Evolutionary conservation across 2,888 invertebrate species (phyloP).

Genomic region (Cosmopolites sordidus): DNA sequence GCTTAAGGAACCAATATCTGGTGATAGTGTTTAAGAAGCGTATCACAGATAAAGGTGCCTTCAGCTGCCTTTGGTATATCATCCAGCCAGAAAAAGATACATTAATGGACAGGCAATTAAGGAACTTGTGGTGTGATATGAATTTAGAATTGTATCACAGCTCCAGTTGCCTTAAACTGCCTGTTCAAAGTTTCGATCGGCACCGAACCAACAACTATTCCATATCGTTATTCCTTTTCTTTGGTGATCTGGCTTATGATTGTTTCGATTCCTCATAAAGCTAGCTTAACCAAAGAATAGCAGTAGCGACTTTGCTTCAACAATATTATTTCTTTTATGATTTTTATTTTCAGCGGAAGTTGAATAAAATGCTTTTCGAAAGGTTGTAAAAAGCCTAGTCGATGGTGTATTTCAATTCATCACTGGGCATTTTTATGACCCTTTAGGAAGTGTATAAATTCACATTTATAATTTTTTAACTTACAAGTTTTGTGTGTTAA

Average conservation of each 20-base stretch:
- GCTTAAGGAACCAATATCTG: conserved; percentile 16
- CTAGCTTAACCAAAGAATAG: conserved; percentile 12
- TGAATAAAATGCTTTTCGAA: neutral
- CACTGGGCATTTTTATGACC: conserved; percentile 14
- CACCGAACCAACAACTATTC: too few relatives aligned
- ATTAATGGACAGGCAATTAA: conserved; percentile 9
- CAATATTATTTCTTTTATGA: neutral
- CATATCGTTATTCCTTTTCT: conserved; percentile 10
- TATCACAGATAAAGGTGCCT: conserved; percentile 17
- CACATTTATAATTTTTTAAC: too few relatives aligned
- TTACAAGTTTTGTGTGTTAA: too few relatives aligned
- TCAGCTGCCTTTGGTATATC: conserved; percentile 1
- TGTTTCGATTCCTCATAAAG: conserved; percentile 18
- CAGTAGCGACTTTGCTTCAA: conserved; percentile 3
- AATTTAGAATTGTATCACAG: conserved; percentile 19
- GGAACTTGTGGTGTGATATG: conserved; percentile 23
- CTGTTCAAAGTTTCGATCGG: conserved; percentile 1
- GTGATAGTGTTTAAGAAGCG: neutral
- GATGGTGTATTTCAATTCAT: conserved; percentile 10
- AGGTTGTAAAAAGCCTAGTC: conserved; percentile 1
- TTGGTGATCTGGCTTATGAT: conserved; percentile 25
- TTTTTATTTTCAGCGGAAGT: neutral
- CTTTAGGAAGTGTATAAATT: neutral
- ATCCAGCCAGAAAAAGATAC: neutral
- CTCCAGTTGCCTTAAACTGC: conserved; percentile 20